Base-by-base conservation (phyloP, 2,888 invertebrate genomes). In the Opisthograptis luteolata region DNA sequence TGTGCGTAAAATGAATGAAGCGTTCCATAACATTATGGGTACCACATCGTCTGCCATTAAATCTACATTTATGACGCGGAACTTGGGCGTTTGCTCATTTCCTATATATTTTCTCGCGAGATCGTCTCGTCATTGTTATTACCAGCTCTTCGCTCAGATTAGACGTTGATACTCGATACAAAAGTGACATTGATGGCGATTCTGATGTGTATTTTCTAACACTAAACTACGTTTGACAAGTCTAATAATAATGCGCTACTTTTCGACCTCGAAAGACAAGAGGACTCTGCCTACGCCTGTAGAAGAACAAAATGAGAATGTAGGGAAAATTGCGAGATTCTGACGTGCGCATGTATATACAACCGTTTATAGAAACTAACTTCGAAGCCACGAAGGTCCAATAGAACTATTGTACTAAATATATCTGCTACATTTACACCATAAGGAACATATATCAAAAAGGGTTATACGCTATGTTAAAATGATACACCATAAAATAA, bases 51-150 rank as follows among this genome's bases (percentile, higher is more conserved):
- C 67, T 64, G 66, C 68, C 69, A 76, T 75, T 74, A 74, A 79
- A 73, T 75, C 64, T 64, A 68, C 70, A 74, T 77, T 76, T 74
- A 75, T 75, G 68, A 76, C 63, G 58, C 61, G 45, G 65, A 64
- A 42, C 45, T 47, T 44, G 58, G 56, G 53, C 55, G 58, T 62
- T 58, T 62, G 55, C 66, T 70, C 64, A 66, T 60, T 64, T 64
- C 60, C 41, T 22, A 62, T 67, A 62, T 67, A 68, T 70, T 70
- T 68, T 65, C 63, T 52, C 51, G 47, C 58, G 60, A 66, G 64
- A 62, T 65, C 66, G 70, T 30, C 75, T 65, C 70, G 76, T 82
- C 81, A 78, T 79, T 79, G 79, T 82, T 82, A 82, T 79, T 75
- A 75, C 40, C 40, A 41, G 31, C 12, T 32, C 28, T 14, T 22